Evolutionary conservation across 1,140 invertebrate genomes (phyloP).

Genomic region (Caenorhabditis remanei): DNA sequence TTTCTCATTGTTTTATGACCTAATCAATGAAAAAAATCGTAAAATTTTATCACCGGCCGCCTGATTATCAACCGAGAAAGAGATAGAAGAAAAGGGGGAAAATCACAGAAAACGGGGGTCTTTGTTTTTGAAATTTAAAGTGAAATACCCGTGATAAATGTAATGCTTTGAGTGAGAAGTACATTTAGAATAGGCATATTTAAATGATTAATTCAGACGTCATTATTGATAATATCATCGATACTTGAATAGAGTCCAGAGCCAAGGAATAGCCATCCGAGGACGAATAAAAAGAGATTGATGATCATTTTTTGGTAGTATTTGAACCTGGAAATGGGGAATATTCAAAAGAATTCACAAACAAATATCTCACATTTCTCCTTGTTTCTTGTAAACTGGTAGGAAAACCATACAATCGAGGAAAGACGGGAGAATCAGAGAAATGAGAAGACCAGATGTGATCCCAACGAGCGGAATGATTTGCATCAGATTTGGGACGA

Average conservation of each 20-base stretch:
- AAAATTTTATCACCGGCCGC: slow-evolving; percentile 30
- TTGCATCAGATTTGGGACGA: slow-evolving; percentile 73
- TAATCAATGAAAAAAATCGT: neutral
- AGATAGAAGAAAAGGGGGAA: neutral
- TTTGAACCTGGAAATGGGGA: slow-evolving; percentile 34
- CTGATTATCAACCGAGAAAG: slow-evolving; percentile 5
- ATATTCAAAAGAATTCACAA: no score
- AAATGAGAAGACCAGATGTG: slow-evolving; percentile 62
- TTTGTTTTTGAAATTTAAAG: slow-evolving; percentile 8
- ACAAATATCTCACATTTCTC: slow-evolving; percentile 35
- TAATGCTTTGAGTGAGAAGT: slow-evolving; percentile 3
- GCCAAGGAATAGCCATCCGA: slow-evolving; percentile 74
- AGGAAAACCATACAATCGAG: slow-evolving; percentile 71
- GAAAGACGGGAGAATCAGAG: slow-evolving; percentile 71
- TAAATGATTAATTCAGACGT: neutral
- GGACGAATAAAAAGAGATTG: slow-evolving; percentile 66
- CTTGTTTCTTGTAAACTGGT: slow-evolving; percentile 58
- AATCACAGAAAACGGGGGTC: neutral
- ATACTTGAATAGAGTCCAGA: slow-evolving; percentile 74
- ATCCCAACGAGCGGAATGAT: slow-evolving; percentile 74
- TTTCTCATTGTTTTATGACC: neutral
- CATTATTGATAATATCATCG: slow-evolving; percentile 51
- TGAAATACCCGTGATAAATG: slow-evolving; percentile 12
- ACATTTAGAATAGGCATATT: neutral
- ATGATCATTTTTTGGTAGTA: slow-evolving; percentile 50